Conservation (phyloP, 2,888 invertebrate species). For the Norana najaformis region DNA sequence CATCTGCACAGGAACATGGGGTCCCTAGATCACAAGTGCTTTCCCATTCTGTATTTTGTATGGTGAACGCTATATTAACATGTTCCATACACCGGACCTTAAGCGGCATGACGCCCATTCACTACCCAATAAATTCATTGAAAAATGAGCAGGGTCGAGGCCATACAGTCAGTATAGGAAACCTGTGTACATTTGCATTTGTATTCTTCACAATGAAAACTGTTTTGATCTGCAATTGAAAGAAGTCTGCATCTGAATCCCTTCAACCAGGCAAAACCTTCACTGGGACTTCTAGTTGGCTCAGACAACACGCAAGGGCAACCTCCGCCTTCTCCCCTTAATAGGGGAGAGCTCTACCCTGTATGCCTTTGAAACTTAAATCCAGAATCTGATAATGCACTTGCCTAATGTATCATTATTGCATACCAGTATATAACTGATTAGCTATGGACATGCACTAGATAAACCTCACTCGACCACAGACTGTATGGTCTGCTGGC, state of each 20-base stretch:
- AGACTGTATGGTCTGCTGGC: not conserved
- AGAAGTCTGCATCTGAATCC: not conserved
- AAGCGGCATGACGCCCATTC: too few species aligned
- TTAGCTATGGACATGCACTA: not conserved
- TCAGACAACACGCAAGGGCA: too few species aligned
- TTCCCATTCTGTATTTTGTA: not conserved
- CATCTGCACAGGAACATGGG: not conserved
- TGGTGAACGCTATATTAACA: not conserved
- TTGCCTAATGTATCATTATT: not conserved
- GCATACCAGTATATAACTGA: not conserved
- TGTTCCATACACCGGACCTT: too few species aligned
- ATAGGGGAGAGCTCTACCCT: not conserved
- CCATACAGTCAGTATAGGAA: too few species aligned
- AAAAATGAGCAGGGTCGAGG: too few species aligned
- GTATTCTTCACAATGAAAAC: not conserved
- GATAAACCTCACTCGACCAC: not conserved
- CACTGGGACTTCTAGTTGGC: not conserved
- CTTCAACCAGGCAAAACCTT: not conserved
- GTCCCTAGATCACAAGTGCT: not conserved
- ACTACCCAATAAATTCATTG: too few species aligned
- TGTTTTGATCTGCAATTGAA: not conserved
- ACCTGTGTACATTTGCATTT: too few species aligned
- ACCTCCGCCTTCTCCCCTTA: not conserved
- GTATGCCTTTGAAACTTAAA: not conserved
- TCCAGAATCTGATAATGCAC: not conserved